Base-by-base conservation (phyloP, 2,888 invertebrate species). In the Athrips mouffetella region DNA sequence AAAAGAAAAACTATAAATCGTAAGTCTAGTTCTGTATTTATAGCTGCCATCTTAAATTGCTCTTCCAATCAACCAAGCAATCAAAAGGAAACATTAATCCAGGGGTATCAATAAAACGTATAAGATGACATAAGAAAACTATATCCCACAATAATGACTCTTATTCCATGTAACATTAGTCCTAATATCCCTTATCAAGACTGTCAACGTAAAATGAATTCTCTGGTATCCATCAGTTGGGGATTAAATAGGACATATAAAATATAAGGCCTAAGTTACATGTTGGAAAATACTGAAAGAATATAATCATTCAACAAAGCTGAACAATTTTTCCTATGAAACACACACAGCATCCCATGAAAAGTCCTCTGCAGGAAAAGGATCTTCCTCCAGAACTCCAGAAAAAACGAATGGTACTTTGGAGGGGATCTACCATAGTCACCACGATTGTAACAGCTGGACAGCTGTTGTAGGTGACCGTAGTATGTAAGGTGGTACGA, bases 41-140 rank as follows among this genome's bases (percentile, higher is more conserved):
- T 10, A 21, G 15, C 4, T 35, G 23, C 25, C 8, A 29, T 37
- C 27, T 29, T n/a, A 15, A 45, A 30, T 33, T 45, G 15, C 21
- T n/a, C 16, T 13, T 30, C n/a, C 16, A 33, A 15, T 33, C 13
- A 20, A 15, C 21, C 23, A 15, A 23, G 8, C 16, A 33, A 23
- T 11, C 31, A 23, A 35, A 20, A 35, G 25, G 18, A 35, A 25
- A 16, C 35, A 33, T 33, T 41, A 47, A 47, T 47, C 47, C 41
- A 15, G 30, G 15, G 25, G 31, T 40, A 47, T 41, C 47, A 47
- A 47, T 41, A 47, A 41, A 48, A 48, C 41, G 21, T 35, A 33
- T 11, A 42, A 33, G 11, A 33, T 44, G 35, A 25, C 16, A 13
- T 42, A 13, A 27, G 15, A 25, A n/a, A 3, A 27, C 13, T 11